Evolutionary conservation across 2,113 vertebrate genomes (phyloP).

Genomic region (Ochotona curzoniae): DNA sequence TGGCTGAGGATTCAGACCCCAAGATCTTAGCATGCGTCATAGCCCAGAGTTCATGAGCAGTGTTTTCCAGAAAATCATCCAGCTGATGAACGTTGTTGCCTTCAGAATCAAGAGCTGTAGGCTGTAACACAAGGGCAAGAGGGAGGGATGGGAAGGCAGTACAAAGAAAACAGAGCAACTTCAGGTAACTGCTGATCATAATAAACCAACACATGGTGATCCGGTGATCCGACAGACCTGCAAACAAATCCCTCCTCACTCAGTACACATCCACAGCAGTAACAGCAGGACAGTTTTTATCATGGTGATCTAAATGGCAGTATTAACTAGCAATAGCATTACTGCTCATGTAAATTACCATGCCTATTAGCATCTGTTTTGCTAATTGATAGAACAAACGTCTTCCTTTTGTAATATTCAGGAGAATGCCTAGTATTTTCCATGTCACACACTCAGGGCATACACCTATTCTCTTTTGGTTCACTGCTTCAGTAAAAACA

Average conservation of each 20-base stretch:
- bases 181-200: not conserved
- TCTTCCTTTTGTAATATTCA: not conserved
- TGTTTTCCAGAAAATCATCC: constrained; percentile 87
- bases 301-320: not conserved
- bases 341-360: not conserved
- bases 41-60: constrained; percentile 76
- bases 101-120: constrained; percentile 76
- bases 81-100: constrained; percentile 80
- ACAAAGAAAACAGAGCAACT: not conserved
- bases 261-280: not conserved
- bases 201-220: not conserved
- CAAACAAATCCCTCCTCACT: not conserved
- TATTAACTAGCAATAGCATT: not conserved
- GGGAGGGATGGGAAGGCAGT: not conserved
- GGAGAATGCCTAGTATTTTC: not conserved
- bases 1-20: constrained; percentile 57
- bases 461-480: not conserved
- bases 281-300: not conserved
- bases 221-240: not conserved
- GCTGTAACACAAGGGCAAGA: constrained; percentile 75
- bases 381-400: not conserved
- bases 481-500: not conserved
- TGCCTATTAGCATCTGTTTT: not conserved
- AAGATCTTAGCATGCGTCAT: constrained; percentile 73
- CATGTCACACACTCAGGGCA: not conserved